Conservation (phyloP, 1,140 invertebrate genomes). For the Atta colombica region DNA sequence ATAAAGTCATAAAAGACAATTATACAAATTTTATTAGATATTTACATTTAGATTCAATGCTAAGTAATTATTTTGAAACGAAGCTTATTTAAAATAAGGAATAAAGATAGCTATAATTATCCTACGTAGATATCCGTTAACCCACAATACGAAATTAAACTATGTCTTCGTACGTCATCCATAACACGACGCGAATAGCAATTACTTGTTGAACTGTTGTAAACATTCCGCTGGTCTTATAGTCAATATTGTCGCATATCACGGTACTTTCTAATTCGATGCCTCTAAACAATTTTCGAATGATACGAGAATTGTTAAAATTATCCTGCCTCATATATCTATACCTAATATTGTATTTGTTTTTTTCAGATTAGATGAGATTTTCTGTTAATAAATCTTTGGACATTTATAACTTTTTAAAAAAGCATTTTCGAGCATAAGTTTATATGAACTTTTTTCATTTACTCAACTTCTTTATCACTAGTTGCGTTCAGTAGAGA, state of each 20-base stretch:
- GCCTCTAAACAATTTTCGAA: constrained; percentile 29
- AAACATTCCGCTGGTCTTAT: neutral
- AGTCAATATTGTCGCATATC: constrained; percentile 56
- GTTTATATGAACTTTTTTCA: too few species aligned
- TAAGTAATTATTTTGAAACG: neutral
- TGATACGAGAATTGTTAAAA: neutral
- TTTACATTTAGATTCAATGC: neutral
- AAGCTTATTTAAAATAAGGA: constrained; percentile 13
- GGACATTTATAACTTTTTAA: too few species aligned
- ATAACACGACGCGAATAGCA: constrained; percentile 53
- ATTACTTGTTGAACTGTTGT: constrained; percentile 37
- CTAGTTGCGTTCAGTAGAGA: too few species aligned
- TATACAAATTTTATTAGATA: neutral
- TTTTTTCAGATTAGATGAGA: neutral
- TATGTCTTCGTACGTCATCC: constrained; percentile 59
- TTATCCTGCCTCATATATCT: neutral
- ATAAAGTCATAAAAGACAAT: neutral
- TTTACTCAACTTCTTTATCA: too few species aligned
- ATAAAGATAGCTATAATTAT: constrained; percentile 30
- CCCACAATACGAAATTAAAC: constrained; percentile 56
- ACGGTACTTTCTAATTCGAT: constrained; percentile 53
- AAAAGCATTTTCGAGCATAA: too few species aligned
- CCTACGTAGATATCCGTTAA: constrained; percentile 44
- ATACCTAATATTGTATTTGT: neutral
- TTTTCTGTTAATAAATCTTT: too few species aligned